Conservation (phyloP, 2,888 invertebrate species). For the Polyploca ridens region DNA sequence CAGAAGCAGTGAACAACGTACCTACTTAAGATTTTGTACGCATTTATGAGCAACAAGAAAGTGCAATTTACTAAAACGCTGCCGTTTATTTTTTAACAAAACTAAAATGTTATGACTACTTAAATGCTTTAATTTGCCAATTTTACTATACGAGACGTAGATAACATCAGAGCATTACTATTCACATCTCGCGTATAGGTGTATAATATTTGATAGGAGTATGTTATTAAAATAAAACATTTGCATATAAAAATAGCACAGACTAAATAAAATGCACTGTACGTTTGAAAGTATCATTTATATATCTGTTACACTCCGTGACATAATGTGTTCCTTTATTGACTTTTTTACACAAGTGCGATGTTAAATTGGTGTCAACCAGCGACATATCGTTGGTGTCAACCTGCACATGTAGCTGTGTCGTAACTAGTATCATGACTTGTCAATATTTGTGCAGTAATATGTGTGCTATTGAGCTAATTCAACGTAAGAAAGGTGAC, state of each 20-base stretch:
- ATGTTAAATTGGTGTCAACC: constrained; percentile 39
- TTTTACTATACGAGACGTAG: neutral
- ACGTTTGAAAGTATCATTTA: neutral
- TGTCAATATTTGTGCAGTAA: constrained; percentile 43
- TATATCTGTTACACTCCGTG: neutral
- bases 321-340: constrained; percentile 16
- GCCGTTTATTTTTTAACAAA: neutral
- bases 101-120: neutral
- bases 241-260: too few species aligned
- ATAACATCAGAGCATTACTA: neutral
- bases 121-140: neutral
- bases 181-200: neutral
- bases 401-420: constrained; percentile 22
- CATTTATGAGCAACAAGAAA: constrained; percentile 5
- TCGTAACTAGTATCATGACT: constrained; percentile 36
- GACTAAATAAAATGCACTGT: too few species aligned
- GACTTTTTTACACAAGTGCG: constrained; percentile 42
- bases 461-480: constrained; percentile 36
- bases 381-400: too few species aligned
- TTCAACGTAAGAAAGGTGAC: constrained; percentile 26
- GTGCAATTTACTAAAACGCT: constrained; percentile 6
- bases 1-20: neutral
- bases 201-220: neutral
- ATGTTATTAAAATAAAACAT: neutral
- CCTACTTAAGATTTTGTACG: neutral